A percentile compares a stretch with the other conserved stretches of the same genome.
phyloP scores from a whole-genome alignment of 2,888 invertebrate species.

The Clostera curtula region DNA sequence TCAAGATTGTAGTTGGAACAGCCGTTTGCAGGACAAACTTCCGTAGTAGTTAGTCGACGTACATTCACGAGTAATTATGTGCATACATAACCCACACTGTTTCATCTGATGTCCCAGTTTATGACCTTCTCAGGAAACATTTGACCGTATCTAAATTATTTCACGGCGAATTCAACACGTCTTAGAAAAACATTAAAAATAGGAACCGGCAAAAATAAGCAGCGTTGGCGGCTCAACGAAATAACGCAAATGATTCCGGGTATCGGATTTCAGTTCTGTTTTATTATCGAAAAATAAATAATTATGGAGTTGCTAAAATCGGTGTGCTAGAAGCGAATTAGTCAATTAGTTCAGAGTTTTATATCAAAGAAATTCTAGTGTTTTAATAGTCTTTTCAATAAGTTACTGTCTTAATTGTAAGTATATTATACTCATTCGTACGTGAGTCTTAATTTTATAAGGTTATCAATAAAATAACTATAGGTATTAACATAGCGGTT shows the following conservation, averaged over 20 bases:
- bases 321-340: no score
- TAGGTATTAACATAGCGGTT: constrained; percentile 17
- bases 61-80: constrained; percentile 2
- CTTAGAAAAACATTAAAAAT: constrained; percentile 25
- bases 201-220: constrained; percentile 26
- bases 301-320: no score
- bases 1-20: constrained; percentile 15
- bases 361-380: no score
- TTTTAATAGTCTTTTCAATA: no score
- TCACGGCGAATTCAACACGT: constrained; percentile 25
- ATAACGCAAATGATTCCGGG: no score
- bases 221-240: no score
- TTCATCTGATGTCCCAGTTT: constrained; percentile 23
- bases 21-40: constrained; percentile 18
- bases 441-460: constrained; percentile 7
- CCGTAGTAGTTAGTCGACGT: constrained; percentile 14
- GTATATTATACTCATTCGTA: constrained; percentile 2
- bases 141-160: constrained; percentile 30
- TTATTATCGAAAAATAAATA: no score
- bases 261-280: no score
- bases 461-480: constrained; percentile 18
- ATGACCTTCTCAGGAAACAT: constrained; percentile 24
- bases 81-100: constrained; percentile 8
- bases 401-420: constrained; percentile 7
- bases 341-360: no score